Evolutionary conservation across 2,888 invertebrate species (phyloP), one percentile per base, ranked within the genome.

Genomic region (Anoplius nigerrimus): DNA sequence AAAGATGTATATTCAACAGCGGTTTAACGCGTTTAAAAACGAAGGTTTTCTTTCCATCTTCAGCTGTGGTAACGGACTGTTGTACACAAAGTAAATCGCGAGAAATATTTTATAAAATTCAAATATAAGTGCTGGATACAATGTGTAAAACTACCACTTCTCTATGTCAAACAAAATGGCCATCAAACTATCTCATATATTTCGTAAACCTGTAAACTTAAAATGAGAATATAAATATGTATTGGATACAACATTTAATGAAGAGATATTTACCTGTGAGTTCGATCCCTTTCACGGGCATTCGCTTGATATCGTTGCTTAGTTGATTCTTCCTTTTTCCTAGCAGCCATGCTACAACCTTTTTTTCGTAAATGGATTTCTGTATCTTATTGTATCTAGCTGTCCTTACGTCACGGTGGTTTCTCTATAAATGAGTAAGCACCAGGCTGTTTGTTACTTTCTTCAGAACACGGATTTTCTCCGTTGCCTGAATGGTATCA

Each of bases 271-370:
- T 72, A 95, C 95, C 95, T 95, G 89, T 95, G 94, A 13, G 95
- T 96, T 78, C 95, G 91, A 87, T 94, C 95, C 71, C 95, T 90
- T 86, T 96, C 95, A 16, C 95, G 91, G 0, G 95, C 95, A 85
- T 95, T 96, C 0, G 95, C 95, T 82, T 95, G 95, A 83, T 92
- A 93, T 73, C 95, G 90, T 83, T 94, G 94, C 82, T 92, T 92
- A 74, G 90, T 78, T 65, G 90, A 78, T 72, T 82, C 85, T 27
- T 78, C 75, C 20, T 63, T 71, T 34, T 58, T 72, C 22, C 65
- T 66, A 42, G 76, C 56, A 52, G 73, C 69, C 78, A 79, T 79
- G 21, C 34, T 61, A 52, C 61, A 54, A 24, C 15, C n/a, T 34
- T 34, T 11, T 13, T 13, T 34, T 34, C 34, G 6, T 34, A 13